Base-by-base conservation (phyloP, 2,888 invertebrate species). In the Molorchus minor region DNA sequence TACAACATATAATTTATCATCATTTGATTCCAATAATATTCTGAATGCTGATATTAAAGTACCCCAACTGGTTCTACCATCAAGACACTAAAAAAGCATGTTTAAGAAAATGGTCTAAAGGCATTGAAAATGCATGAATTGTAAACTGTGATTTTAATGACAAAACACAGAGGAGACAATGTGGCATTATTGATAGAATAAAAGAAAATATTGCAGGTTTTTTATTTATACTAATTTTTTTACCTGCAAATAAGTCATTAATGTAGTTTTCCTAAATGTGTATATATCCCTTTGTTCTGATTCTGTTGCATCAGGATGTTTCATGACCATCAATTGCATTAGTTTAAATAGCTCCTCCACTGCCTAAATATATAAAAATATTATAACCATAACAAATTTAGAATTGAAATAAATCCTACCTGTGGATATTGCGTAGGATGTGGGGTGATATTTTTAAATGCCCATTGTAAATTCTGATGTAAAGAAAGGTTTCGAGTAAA, bases 401-500 rank as follows among this genome's bases (percentile, higher is more conserved):
- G 61, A 30, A n/a, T 49, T 10, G 33, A 12, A 3, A 20, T 46
- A 45, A 45, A 29, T 40, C 20, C 80, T 77, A 86, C 89, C 63
- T 88, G 88, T 13, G 93, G 90, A 82, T 97, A 97, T 71, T 96
- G 92, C 16, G 94, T 94, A 3, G 95, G 94, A 81, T 95, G 95
- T n/a, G 96, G 95, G 25, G 95, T 94, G 65, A 97, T 96, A 80
- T 96, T 96, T 75, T 96, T 91, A 81, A 96, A 96, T 19, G 96
- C 96, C 96, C 96, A 97, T 77, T 94, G 94, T 38, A 97, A 87
- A 83, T 97, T 97, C 82, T 96, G 96, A 82, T 97, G 96, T 68
- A 90, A 90, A 0, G 95, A 93, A 55, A 97, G 84, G 74, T 92
- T 89, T 52, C 94, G 86, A 3, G 95, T 93, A 80, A 97, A 94